Evolutionary conservation across 2,113 vertebrate genomes (phyloP).

Genomic region (Muntiacus muntjak): DNA sequence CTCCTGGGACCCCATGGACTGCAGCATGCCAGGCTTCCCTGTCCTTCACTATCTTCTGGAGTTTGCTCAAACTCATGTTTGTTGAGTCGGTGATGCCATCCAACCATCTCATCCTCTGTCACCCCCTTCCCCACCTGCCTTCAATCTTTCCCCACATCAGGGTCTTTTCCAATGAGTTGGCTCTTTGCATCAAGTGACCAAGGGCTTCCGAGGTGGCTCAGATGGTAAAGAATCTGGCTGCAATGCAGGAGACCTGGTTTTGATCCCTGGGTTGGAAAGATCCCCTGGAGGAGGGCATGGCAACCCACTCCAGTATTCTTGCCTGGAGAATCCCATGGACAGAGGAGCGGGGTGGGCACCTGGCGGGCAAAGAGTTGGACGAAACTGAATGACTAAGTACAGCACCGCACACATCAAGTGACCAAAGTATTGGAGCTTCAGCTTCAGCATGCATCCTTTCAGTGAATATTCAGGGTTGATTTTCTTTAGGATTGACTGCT

Average conservation of each 20-base stretch:
- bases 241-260: background rate
- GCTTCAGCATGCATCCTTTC: background rate
- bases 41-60: background rate
- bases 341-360: rapidly evolving
- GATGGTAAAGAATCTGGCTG: background rate
- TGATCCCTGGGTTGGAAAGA: background rate
- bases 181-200: background rate
- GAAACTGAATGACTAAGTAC: background rate
- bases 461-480: background rate
- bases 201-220: background rate
- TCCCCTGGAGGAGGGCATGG: background rate
- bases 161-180: background rate
- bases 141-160: background rate
- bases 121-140: background rate
- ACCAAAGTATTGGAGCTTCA: background rate
- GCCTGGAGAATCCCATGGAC: background rate
- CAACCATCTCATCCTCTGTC: background rate
- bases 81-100: background rate
- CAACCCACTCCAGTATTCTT: background rate
- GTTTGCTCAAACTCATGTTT: background rate
- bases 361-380: background rate
- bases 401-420: background rate
- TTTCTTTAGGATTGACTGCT: background rate
- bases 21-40: background rate
- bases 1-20: background rate